Base-by-base conservation (phyloP, 2,797 vertebrate genomes). In the Leucoraja ocellata region DNA sequence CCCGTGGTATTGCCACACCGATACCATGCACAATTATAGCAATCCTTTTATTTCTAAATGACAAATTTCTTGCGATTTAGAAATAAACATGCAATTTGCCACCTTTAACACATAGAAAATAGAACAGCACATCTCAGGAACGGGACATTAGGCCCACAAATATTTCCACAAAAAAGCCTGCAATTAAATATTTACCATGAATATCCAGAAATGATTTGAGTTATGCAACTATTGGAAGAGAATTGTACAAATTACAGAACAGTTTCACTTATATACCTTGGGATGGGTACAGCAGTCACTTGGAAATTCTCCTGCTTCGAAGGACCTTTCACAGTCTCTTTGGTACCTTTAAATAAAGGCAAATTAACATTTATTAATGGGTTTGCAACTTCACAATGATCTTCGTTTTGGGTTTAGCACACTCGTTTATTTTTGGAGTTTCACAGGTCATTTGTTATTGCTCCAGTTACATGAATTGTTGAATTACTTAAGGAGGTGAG, bases 251-350 rank as follows among this genome's bases (percentile, higher is more conserved):
- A 36, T 10, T 91, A 9, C 63, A 68, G 23, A 71, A 65, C 4
- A 88, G 25, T 11, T 58, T 73, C 5, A 16, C 8, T 93, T 80
- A n/a, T 68, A 32, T 94, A 96, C 96, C 94, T 95, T 79, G 93
- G 94, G 91, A 94, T 95, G 7, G 95, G 94, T 77, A 96, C 94
- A 71, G 95, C 95, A 2, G 93, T 94, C 0, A 95, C 96, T 65
- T 97, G 97, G 16, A 98, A 98, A 94, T 98, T 97, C 0, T 98
- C 97, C 91, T 96, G 96, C 93, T 95, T 96, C 58, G 97, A 84
- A 1, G 94, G 95, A 93, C 96, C 96, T 95, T 95, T 96, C 23
- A 95, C 96, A 96, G 95, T 93, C 94, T 97, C 97, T 94, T 96
- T 97, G 61, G 95, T 93, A 93, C 94, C 93, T 95, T 32, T 1